These are phyloP conservation scores for Epizoanthus stellaris DNA, from an alignment of 92 coral and sea anemone genomes.

Conservation along the genomic window DNA sequence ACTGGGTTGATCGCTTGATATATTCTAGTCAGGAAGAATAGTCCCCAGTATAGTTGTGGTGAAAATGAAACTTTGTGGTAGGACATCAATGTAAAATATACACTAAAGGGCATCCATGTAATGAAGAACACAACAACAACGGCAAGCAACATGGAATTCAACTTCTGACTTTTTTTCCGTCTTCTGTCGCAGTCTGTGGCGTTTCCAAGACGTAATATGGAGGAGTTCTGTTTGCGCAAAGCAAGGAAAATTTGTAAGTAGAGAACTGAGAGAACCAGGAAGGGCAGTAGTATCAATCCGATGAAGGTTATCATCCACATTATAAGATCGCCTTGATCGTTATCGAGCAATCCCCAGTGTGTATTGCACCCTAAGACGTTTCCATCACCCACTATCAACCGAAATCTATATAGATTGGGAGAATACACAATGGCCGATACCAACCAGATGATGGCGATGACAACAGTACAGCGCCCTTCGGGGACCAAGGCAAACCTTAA, in stretches of 20 bases:
- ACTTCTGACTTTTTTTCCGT: constrained; percentile 1
- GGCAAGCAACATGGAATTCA: constrained; percentile 9
- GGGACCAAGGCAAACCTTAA: constrained; percentile 8
- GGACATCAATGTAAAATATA: not conserved
- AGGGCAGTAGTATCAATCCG: not conserved
- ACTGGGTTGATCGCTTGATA: constrained; percentile 23
- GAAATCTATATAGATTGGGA: constrained; percentile 10
- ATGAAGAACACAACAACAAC: constrained; percentile 22
- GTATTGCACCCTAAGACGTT: not conserved
- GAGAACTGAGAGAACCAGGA: not conserved
- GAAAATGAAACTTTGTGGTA: not conserved
- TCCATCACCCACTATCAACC: not conserved
- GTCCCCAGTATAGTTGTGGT: not conserved
- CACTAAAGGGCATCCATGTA: constrained; percentile 21
- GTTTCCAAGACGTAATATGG: not conserved
- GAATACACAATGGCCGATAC: not conserved
- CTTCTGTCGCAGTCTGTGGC: not conserved
- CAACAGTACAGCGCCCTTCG: not conserved
- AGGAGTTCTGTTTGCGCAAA: not conserved
- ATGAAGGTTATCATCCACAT: not conserved
- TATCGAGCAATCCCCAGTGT: not conserved
- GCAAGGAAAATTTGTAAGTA: constrained; percentile 13
- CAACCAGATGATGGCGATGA: constrained; percentile 1
- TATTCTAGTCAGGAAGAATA: constrained; percentile 4
- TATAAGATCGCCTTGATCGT: not conserved